Evolutionary conservation across 1,140 invertebrate species (phyloP), one percentile per base, ranked within the genome.

Genomic region (Planococcus citri): DNA sequence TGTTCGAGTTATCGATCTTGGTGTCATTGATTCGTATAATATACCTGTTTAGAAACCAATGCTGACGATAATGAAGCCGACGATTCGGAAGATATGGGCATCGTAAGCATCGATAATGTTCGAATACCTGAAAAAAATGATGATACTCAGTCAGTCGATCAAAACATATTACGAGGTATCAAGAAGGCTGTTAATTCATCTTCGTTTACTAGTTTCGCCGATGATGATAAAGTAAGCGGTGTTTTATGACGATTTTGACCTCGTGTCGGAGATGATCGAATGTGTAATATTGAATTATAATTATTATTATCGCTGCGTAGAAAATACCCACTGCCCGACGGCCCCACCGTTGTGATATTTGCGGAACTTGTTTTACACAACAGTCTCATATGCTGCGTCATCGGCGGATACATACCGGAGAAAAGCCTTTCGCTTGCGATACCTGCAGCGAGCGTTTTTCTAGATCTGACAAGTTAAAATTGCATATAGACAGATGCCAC

Each of bases 391-490:
- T 75, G 14, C 69, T 75, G 4, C 73, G 72, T 20, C 74, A 76
- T 68, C 75, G 73, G 51, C 68, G 73, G 22, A 74, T 74, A 57
- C 87, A 89, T 74, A 88, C 86, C 0, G 87, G 87, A 0, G 86
- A 88, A 72, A 86, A 86, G 71, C 86, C 85, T 4, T 88, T 85
- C 73, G 80, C 83, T 51, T 89, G 87, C 75, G 83, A 84, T 38
- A 78, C 84, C 24, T 89, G 87, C 73, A 82, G 82, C 0, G 86
- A 87, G 73, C 82, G 84, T 1, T 88, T 88, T 73, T 86, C 87
- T 8, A 60, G 33, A 29, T 69, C 60, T 64, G 60, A 64, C 24
- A 64, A 64, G 20, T 21, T 64, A 4, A 64, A 64, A 25, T 25
- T 64, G 60, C 60, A 64, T 17, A 6, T 4, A 10, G 21, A 64